Evolutionary conservation across 2,113 vertebrate species (phyloP).

Genomic region (Pedetes capensis): DNA sequence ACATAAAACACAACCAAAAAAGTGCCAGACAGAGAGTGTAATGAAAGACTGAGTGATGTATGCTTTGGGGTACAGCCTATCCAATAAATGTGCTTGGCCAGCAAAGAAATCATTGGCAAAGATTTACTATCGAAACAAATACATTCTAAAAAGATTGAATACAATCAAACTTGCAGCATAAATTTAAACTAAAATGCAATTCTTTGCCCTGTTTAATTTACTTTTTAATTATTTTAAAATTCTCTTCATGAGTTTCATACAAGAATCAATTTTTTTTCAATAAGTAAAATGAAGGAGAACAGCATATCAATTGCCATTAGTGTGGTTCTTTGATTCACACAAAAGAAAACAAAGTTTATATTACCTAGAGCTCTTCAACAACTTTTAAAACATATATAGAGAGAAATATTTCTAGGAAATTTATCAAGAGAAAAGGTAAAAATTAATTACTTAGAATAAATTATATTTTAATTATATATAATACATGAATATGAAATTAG

Average conservation of each 20-base stretch:
- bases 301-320: neutral
- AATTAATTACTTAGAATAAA: neutral
- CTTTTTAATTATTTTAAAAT: slow-evolving; percentile 33
- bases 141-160: slow-evolving; percentile 17
- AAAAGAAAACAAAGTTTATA: neutral
- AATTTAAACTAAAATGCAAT: slow-evolving; percentile 29
- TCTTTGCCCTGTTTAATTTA: neutral
- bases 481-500: neutral
- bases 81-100: slow-evolving; percentile 57
- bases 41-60: slow-evolving; percentile 54
- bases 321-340: neutral
- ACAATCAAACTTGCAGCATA: neutral
- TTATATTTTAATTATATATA: neutral
- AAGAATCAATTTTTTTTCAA: slow-evolving; percentile 23
- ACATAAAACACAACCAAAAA: slow-evolving; percentile 62
- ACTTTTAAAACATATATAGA: neutral
- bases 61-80: slow-evolving; percentile 56
- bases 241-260: neutral
- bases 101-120: slow-evolving; percentile 52
- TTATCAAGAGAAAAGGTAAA: slow-evolving; percentile 33
- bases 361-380: neutral
- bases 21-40: slow-evolving; percentile 24
- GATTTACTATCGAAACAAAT: slow-evolving; percentile 65
- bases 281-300: neutral
- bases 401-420: slow-evolving; percentile 17